phyloP scores from a whole-genome alignment of 2,888 invertebrate species.

The Ectemnius lituratus region DNA sequence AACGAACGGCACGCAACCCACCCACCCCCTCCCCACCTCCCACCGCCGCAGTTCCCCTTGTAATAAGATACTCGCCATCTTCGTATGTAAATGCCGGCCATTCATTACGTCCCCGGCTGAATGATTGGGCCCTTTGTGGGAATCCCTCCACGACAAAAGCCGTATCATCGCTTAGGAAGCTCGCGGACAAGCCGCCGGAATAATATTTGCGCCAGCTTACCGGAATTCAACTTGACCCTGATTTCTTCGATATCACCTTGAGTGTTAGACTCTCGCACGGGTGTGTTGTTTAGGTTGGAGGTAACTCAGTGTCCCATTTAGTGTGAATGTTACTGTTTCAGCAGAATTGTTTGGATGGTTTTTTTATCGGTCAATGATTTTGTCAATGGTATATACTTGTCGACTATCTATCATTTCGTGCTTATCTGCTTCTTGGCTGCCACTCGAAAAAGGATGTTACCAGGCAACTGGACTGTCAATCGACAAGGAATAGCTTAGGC shows the following conservation, averaged over 20 bases:
- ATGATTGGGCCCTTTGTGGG: slow-evolving; percentile 75
- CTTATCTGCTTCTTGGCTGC: no score
- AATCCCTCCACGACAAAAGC: slow-evolving; percentile 73
- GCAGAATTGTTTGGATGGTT: no score
- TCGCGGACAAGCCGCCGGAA: slow-evolving; percentile 47
- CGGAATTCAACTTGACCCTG: slow-evolving; percentile 35
- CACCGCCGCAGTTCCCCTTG: slow-evolving; percentile 62
- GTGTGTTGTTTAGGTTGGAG: no score
- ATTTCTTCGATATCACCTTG: slow-evolving; percentile 4
- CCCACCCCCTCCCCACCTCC: slow-evolving; percentile 28
- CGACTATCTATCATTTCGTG: no score
- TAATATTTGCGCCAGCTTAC: slow-evolving; percentile 55
- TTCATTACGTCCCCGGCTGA: slow-evolving; percentile 76
- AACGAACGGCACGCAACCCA: slow-evolving; percentile 63
- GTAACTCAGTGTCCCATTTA: no score
- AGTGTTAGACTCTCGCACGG: no score
- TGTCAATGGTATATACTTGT: no score
- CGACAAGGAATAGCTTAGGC: no score
- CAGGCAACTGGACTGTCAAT: no score
- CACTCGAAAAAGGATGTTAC: no score
- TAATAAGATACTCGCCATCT: slow-evolving; percentile 78
- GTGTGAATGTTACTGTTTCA: no score
- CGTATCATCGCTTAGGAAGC: slow-evolving; percentile 64
- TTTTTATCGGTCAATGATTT: no score
- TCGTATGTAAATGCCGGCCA: slow-evolving; percentile 77